Evolutionary conservation across 2,797 vertebrate species (phyloP), one percentile per base, ranked within the genome.

Genomic region (Esox lucius): DNA sequence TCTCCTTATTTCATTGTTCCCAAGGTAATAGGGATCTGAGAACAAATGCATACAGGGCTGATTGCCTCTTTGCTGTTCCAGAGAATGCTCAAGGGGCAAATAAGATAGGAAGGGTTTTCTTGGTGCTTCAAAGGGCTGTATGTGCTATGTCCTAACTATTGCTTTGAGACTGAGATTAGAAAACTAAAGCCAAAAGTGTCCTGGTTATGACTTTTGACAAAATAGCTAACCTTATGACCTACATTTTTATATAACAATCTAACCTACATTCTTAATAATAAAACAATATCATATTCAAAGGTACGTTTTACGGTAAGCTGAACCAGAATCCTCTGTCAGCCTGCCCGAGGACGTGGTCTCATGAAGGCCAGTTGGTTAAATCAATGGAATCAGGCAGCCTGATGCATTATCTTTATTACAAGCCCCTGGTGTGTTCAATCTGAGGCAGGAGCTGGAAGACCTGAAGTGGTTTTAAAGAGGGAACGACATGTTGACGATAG

Each of bases 1-100:
- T 83, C 77, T 79, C 72, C 78, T 84, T 79, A 75, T 84, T 81
- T 81, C 59, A 16, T 74, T 13, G 13, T 75, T 84, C 77, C 76
- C 67, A 59, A 59, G 82, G 84, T 89, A 88, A 91, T 83, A 82
- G 72, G 69, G 75, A 82, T 49, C 71, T 78, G 66, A 78, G 83
- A 84, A 82, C 80, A 80, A 87, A 81, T 33, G 56, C 77, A 84
- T 74, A 73, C 71, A 61, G 74, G 76, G 71, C 82, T 87, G 83
- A 85, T 83, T 87, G 82, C 77, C 74, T 87, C 78, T 75, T 73
- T 59, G n/a, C 74, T 78, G 76, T 79, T 81, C 66, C 39, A 80
- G 71, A 83, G 80, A 90, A 79, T 64, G 80, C 83, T 79, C 71
- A 49, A 42, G 78, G 85, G 79, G 70, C 72, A 81, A 78, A 83